Evolutionary conservation across 2,113 vertebrate genomes (phyloP), one percentile per base, ranked within the genome.

Genomic region (Pygoscelis antarcticus): DNA sequence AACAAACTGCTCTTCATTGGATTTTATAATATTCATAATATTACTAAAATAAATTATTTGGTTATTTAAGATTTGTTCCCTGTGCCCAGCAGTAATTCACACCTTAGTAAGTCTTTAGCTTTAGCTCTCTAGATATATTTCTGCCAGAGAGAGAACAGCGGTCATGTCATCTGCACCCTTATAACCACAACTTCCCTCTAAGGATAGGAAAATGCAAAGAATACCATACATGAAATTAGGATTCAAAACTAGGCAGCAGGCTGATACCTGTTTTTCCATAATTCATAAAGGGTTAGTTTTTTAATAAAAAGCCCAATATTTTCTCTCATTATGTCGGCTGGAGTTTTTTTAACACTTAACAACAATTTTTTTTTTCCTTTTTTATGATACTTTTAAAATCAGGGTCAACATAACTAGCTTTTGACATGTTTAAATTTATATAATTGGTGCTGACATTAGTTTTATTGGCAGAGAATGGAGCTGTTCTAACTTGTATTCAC

Each of bases 281-380:
- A 85, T 44, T 58, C 32, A 42, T 58, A 27, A 44, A 57, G 42
- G 3, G 5, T 47, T 69, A 38, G 1, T 77, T 64, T 70, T 70
- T 85, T 87, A 22, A 7, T 68, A 29, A 74, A 72, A 74, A 84
- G 2, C 2, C 6, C 61, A 47, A 11, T 49, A 42, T 69, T 84
- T 69, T 69, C 4, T 36, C 11, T 62, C 2, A 0, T 64, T 44
- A 19, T 40, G 40, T 51, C 1, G 2, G 2, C 22, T 42, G 23
- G 5, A 3, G 0, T 2, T 27, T 44, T 52, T 83, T 52, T 81
- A 29, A 47, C 3, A 23, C 1, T 60, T 61, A 82, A 6, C 7
- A 83, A 55, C 3, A 68, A 44, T 12, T 27, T 36, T 38, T n/a
- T 7, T 11, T 34, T 27, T 17, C 5, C 0, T 26, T 65, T 62